Evolutionary conservation across 2,888 invertebrate species (phyloP).

Genomic region (Cremastobaeus sp.): DNA sequence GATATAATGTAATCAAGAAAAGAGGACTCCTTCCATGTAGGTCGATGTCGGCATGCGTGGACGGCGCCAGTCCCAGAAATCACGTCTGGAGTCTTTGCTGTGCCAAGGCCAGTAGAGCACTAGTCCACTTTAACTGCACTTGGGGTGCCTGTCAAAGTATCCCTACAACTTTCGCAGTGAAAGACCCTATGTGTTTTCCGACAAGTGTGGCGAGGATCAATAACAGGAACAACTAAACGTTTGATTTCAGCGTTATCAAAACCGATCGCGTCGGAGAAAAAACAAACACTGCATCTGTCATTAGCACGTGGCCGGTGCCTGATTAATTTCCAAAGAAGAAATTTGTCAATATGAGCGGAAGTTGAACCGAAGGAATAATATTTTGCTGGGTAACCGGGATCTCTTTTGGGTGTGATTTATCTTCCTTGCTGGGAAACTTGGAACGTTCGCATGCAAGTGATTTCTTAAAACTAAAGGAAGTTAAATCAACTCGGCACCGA

Average conservation of each 20-base stretch:
- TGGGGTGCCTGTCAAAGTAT: slow-evolving; percentile 50
- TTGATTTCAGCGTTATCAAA: slow-evolving; percentile 21
- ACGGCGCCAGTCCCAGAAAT: slow-evolving; percentile 43
- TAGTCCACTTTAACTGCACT: slow-evolving; percentile 53
- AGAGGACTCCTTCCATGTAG: no score
- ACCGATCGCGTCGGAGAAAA: slow-evolving; percentile 2
- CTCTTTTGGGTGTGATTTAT: slow-evolving; percentile 27
- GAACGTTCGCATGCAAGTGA: slow-evolving; percentile 57
- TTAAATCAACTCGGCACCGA: slow-evolving; percentile 65
- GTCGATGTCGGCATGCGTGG: slow-evolving; percentile 37
- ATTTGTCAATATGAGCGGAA: slow-evolving; percentile 18
- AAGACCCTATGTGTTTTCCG: slow-evolving; percentile 30
- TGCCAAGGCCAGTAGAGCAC: slow-evolving; percentile 56
- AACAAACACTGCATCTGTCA: slow-evolving; percentile 10
- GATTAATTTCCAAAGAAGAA: slow-evolving; percentile 2
- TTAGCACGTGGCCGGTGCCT: background rate
- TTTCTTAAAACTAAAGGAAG: slow-evolving; percentile 62
- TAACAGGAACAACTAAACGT: slow-evolving; percentile 37
- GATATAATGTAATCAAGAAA: no score
- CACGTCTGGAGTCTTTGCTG: slow-evolving; percentile 40
- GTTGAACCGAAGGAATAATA: slow-evolving; percentile 21
- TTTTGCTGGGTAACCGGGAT: slow-evolving; percentile 26
- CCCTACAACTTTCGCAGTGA: slow-evolving; percentile 34
- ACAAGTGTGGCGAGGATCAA: slow-evolving; percentile 28
- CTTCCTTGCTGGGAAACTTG: slow-evolving; percentile 35